These are phyloP conservation scores for Digitonthophagus gazella DNA, from an alignment of 2,888 invertebrate species.

Conservation along the genomic window DNA sequence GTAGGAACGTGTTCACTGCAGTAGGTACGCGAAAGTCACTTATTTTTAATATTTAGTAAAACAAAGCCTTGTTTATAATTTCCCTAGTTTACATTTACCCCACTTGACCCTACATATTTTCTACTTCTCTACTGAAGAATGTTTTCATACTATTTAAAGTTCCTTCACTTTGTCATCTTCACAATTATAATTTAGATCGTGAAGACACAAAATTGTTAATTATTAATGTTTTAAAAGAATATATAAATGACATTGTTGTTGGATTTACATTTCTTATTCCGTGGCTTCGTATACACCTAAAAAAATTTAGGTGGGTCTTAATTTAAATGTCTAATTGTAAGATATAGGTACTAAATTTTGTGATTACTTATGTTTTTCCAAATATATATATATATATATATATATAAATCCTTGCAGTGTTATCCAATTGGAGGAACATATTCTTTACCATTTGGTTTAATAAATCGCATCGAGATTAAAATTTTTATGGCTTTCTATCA, in stretches of 20 bases:
- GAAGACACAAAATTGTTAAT: background rate
- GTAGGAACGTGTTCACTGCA: too few species aligned
- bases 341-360: background rate
- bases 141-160: background rate
- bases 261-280: background rate
- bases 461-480: background rate
- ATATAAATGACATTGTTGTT: background rate
- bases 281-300: background rate
- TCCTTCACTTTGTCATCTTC: background rate
- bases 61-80: too few species aligned
- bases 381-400: too few species aligned
- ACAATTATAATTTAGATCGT: background rate
- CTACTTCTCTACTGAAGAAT: background rate
- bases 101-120: too few species aligned
- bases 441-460: background rate
- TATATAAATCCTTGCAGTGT: background rate
- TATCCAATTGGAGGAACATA: background rate
- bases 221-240: background rate
- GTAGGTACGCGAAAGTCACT: too few species aligned
- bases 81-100: too few species aligned
- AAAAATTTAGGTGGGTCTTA: background rate
- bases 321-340: background rate
- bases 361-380: background rate
- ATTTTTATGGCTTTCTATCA: background rate
- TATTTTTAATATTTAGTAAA: too few species aligned